Percentiles rank a stretch among this genome's conserved stretches.
These are phyloP conservation scores for Pogonomyrmex californicus DNA, from an alignment of 1,140 invertebrate genomes.

Conservation along the genomic window DNA sequence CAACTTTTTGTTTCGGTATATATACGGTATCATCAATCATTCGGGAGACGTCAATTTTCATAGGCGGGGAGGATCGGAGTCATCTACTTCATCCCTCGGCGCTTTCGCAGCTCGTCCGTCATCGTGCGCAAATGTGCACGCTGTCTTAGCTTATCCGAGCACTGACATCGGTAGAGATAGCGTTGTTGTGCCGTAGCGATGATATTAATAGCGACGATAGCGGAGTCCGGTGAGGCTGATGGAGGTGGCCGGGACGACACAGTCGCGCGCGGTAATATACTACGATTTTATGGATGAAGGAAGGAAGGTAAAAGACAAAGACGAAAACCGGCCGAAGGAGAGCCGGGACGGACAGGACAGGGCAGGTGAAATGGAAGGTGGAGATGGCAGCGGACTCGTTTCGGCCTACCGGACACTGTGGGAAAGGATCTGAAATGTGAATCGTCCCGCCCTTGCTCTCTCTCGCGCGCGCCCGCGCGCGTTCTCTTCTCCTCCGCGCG, in stretches of 20 bases:
- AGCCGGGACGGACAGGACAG: not conserved
- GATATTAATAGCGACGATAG: constrained; percentile 36
- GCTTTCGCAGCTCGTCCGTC: constrained; percentile 12
- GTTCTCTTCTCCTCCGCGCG: not conserved
- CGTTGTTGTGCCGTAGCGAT: no score
- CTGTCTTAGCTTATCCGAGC: not conserved
- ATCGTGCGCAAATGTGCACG: constrained; percentile 3
- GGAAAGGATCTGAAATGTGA: constrained; percentile 81
- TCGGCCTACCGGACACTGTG: constrained; percentile 83
- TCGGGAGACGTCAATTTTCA: not conserved
- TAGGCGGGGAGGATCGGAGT: not conserved
- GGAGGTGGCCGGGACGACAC: not conserved
- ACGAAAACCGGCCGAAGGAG: constrained; percentile 24
- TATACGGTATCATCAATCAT: not conserved
- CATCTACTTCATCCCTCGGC: not conserved
- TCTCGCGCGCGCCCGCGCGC: not conserved
- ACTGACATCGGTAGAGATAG: not conserved
- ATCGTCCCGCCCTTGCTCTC: constrained; percentile 38
- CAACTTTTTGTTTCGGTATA: not conserved
- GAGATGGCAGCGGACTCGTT: constrained; percentile 65
- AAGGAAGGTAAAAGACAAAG: constrained; percentile 49
- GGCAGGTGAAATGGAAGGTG: constrained; percentile 47
- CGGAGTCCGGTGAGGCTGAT: not conserved
- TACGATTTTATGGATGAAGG: not conserved
- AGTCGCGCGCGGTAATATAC: constrained; percentile 3